Conservation (phyloP, 2,797 vertebrate species). For the Oreochromis mossambicus region DNA sequence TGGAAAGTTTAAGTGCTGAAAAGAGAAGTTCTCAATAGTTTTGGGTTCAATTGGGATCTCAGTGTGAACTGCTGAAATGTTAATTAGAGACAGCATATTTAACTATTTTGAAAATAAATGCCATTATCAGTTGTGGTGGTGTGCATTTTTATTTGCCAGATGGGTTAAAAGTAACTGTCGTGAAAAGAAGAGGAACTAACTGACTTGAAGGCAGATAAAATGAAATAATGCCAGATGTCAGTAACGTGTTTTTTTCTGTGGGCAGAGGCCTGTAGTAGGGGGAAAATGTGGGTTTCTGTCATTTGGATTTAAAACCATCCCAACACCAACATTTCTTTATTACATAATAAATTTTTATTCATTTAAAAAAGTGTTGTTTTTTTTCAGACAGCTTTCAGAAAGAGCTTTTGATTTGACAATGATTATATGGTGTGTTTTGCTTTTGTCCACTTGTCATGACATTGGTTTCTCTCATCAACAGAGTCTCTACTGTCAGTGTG, state of each 20-base stretch:
- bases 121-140: background rate
- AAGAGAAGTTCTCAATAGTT: background rate
- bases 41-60: background rate
- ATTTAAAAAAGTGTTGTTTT: background rate
- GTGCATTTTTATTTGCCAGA: background rate
- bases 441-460: background rate
- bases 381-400: background rate
- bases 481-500: background rate
- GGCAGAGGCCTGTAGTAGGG: background rate
- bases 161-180: background rate
- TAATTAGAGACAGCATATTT: background rate
- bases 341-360: background rate
- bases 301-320: background rate
- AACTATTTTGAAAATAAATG: background rate
- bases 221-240: slow-evolving; percentile 9
- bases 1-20: background rate
- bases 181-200: background rate
- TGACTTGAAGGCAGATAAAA: background rate
- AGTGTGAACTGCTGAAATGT: background rate
- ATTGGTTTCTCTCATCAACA: background rate
- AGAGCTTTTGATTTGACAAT: background rate
- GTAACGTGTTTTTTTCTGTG: background rate
- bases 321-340: background rate
- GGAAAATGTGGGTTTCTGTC: background rate
- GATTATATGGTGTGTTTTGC: background rate